Percentiles rank a stretch among this genome's conserved stretches.
phyloP scores from a whole-genome alignment of 2,797 vertebrate genomes.

The Sebastes miniatus region DNA sequence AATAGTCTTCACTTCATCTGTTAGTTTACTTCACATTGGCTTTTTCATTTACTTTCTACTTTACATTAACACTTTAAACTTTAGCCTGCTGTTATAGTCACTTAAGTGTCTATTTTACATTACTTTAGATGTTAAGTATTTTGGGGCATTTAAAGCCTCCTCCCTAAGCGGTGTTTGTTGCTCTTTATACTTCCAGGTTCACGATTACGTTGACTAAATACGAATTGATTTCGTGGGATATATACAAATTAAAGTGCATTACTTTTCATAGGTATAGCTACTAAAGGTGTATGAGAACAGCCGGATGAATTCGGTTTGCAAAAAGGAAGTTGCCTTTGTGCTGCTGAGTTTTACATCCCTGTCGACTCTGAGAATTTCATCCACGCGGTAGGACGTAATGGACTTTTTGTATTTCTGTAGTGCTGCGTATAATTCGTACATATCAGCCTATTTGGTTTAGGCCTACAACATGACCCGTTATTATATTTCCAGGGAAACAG shows the following conservation, averaged over 20 bases:
- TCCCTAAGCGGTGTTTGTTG: rapidly evolving
- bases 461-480: not conserved
- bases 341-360: not conserved
- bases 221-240: rapidly evolving
- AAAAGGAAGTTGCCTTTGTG: not conserved
- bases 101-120: not conserved
- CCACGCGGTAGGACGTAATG: too few species aligned
- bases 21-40: not conserved
- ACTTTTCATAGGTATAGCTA: not conserved
- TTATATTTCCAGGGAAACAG: not conserved
- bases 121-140: not conserved
- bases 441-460: not conserved
- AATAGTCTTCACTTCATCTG: not conserved
- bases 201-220: too few species aligned
- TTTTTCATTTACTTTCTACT: not conserved
- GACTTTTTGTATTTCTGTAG: not conserved
- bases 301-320: rapidly evolving
- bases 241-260: not conserved
- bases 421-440: not conserved
- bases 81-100: not conserved
- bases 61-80: not conserved
- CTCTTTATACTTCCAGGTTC: too few species aligned
- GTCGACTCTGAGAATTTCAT: not conserved
- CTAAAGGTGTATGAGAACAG: rapidly evolving
- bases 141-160: not conserved